Percentiles rank a stretch among this genome's conserved stretches.
These are phyloP conservation scores for Hippotragus niger DNA, from an alignment of 2,113 vertebrate species.

Conservation along the genomic window DNA sequence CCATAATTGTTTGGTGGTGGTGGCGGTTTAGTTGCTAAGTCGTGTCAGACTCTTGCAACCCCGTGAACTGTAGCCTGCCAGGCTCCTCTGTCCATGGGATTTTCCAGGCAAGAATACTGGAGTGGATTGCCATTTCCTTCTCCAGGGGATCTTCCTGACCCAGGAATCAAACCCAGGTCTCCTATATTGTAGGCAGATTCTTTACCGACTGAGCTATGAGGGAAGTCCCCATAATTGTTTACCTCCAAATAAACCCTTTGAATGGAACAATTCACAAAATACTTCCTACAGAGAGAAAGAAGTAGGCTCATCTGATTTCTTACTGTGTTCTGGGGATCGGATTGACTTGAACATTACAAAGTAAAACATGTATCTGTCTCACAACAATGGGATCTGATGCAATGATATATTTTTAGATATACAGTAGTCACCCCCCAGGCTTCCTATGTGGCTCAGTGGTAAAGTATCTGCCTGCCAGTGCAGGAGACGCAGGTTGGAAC, in stretches of 20 bases:
- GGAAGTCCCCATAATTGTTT: constrained; percentile 84
- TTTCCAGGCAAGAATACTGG: too few relatives aligned
- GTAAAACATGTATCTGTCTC: neutral
- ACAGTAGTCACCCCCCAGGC: neutral
- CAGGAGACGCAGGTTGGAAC: neutral
- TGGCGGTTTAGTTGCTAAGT: too few relatives aligned
- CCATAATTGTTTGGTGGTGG: constrained; percentile 84
- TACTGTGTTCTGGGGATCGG: constrained; percentile 29
- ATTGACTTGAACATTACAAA: neutral
- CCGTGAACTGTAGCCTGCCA: too few relatives aligned
- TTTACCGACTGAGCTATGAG: too few relatives aligned
- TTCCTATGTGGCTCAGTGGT: neutral
- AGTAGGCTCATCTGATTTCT: constrained; percentile 75
- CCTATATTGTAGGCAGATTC: too few relatives aligned
- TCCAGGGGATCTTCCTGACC: too few relatives aligned
- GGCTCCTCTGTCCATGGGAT: too few relatives aligned
- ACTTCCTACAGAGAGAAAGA: constrained; percentile 94
- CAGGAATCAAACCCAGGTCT: too few relatives aligned
- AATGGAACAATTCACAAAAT: constrained; percentile 91
- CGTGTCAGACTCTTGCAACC: too few relatives aligned
- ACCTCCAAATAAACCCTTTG: constrained; percentile 91
- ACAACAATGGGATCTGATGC: neutral
- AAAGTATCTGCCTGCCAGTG: neutral
- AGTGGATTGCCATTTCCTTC: too few relatives aligned
- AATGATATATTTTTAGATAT: neutral